phyloP scores from a whole-genome alignment of 2,888 invertebrate genomes.

The Choreutis nemorana region DNA sequence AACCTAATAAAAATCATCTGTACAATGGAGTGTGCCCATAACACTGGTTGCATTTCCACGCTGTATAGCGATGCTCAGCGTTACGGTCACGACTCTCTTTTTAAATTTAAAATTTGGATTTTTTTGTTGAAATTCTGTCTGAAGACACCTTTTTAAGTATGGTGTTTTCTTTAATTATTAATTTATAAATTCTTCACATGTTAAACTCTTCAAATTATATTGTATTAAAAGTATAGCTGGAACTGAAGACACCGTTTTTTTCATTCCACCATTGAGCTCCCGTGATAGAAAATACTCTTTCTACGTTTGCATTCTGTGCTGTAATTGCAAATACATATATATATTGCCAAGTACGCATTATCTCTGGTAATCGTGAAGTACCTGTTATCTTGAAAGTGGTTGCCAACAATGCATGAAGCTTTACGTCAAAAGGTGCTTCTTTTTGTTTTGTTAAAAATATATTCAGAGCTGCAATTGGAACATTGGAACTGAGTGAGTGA shows the following conservation, averaged over 20 bases:
- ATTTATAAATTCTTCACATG: slow-evolving; percentile 11
- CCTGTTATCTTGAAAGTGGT: slow-evolving; percentile 13
- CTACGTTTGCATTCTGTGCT: slow-evolving; percentile 14
- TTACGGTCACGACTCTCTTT: too few relatives aligned
- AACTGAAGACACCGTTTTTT: slow-evolving; percentile 11
- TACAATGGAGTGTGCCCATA: too few relatives aligned
- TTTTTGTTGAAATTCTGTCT: too few relatives aligned
- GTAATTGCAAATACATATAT: slow-evolving; percentile 14
- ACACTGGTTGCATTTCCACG: too few relatives aligned
- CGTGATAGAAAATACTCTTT: slow-evolving; percentile 14
- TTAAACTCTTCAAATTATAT: slow-evolving; percentile 10
- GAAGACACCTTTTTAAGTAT: slow-evolving; percentile 7
- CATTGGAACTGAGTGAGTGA: too few relatives aligned
- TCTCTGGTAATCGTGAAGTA: slow-evolving; percentile 12
- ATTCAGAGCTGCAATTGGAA: too few relatives aligned
- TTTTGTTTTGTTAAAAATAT: slow-evolving; percentile 12
- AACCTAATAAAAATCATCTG: too few relatives aligned
- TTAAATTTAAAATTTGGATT: too few relatives aligned
- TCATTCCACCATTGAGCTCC: slow-evolving; percentile 11
- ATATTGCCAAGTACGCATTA: slow-evolving; percentile 10
- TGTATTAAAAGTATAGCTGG: slow-evolving; percentile 11
- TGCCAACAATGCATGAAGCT: slow-evolving; percentile 11
- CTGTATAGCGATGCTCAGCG: too few relatives aligned
- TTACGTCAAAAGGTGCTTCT: slow-evolving; percentile 12
- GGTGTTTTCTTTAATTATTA: slow-evolving; percentile 12